phyloP scores from a whole-genome alignment of 2,797 vertebrate genomes.

The Prunella strophiata region DNA sequence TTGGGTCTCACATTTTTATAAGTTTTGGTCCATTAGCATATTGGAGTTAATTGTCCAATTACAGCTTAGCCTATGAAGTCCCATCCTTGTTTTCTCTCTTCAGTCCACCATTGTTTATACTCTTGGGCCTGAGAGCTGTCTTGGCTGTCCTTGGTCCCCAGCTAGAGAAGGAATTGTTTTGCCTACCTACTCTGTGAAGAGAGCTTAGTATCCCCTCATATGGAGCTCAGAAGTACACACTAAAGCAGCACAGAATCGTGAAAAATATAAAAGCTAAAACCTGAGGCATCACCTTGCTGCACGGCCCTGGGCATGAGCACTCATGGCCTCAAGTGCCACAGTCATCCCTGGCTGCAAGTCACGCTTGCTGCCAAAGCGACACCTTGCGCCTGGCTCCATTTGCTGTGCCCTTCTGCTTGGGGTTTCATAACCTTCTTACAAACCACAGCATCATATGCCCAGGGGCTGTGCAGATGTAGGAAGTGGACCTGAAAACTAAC shows the following conservation, averaged over 20 bases:
- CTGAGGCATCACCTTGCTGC: neutral
- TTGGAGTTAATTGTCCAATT: neutral
- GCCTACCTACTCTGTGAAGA: neutral
- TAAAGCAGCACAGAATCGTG: neutral
- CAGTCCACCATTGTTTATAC: neutral
- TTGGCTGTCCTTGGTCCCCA: neutral
- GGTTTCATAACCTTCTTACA: neutral
- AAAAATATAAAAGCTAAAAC: neutral
- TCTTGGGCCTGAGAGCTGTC: neutral
- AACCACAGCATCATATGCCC: neutral
- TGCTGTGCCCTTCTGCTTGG: neutral
- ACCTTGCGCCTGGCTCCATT: neutral
- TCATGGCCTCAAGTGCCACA: neutral
- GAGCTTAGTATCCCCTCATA: neutral
- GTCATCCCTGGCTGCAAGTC: neutral
- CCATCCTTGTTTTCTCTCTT: neutral
- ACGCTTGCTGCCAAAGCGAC: rapidly evolving
- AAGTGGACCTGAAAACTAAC: neutral
- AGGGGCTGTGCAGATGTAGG: neutral
- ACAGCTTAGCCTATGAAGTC: neutral
- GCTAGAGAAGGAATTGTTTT: neutral
- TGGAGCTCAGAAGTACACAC: neutral
- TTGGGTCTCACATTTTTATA: neutral
- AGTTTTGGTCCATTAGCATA: neutral
- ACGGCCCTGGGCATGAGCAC: neutral